These are phyloP conservation scores for Musca domestica DNA, from an alignment of 1,140 invertebrate species.

Conservation along the genomic window DNA sequence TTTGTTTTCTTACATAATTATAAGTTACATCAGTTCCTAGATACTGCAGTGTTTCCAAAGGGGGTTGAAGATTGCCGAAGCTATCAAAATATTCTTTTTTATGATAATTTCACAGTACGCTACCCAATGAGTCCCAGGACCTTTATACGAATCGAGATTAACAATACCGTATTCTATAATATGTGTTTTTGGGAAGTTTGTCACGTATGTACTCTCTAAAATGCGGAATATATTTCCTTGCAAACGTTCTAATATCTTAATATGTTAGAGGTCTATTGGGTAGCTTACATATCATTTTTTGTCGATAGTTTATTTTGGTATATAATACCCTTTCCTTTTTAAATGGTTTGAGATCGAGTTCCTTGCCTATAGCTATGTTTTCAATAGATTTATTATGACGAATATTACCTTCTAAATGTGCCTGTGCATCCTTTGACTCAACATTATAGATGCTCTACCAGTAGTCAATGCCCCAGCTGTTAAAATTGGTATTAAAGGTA, in stretches of 20 bases:
- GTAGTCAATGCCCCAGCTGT: constrained; percentile 35
- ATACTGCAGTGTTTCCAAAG: too few relatives aligned
- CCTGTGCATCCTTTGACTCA: constrained; percentile 32
- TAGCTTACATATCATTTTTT: too few relatives aligned
- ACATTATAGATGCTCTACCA: constrained; percentile 33
- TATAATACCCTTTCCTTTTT: constrained; percentile 25
- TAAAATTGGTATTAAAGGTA: constrained; percentile 48
- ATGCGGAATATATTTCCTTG: constrained; percentile 17
- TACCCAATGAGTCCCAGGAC: too few relatives aligned
- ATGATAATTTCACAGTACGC: too few relatives aligned
- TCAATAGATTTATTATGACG: constrained; percentile 43
- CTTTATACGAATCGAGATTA: constrained; percentile 41
- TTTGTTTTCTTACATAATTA: too few relatives aligned
- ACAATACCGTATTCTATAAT: constrained; percentile 44
- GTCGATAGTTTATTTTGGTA: constrained; percentile 22
- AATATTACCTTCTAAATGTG: constrained; percentile 32
- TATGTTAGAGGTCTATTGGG: constrained; percentile 23
- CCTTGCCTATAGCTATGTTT: constrained; percentile 33
- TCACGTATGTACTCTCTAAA: constrained; percentile 26
- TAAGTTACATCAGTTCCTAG: too few relatives aligned
- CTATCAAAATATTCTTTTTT: too few relatives aligned
- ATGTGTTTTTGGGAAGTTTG: constrained; percentile 28
- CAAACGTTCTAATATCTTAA: constrained; percentile 14
- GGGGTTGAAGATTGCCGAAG: too few relatives aligned
- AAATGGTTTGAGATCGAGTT: constrained; percentile 41